Evolutionary conservation across 1,140 invertebrate genomes (phyloP), one percentile per base, ranked within the genome.

Genomic region (Mercenaria mercenaria): DNA sequence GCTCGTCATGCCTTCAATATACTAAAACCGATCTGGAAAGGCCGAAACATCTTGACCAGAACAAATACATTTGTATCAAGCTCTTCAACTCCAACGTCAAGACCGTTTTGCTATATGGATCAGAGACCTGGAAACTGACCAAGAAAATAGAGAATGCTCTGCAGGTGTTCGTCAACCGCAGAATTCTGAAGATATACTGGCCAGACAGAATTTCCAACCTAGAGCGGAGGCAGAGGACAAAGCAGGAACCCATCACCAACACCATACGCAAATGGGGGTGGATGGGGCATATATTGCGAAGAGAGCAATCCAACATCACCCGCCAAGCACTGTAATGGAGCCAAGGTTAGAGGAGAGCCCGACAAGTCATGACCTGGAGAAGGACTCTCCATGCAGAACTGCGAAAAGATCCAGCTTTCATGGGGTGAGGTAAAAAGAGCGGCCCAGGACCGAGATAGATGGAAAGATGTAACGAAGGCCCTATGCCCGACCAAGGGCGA

Each of bases 81-180:
- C 20, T 92, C 20, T 91, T 90, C 47, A 88, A 91, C 64, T 59
- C 83, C 41, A 91, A 87, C 41, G 89, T 91, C 0, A 91, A 92
- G 41, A 88, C 79, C 0, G 89, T 92, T 0, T 81, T 89, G 15
- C 67, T 91, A 8, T 92, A 92, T n/a, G n/a, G n/a, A n/a, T n/a
- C n/a, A n/a, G n/a, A n/a, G n/a, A n/a, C n/a, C n/a, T n/a, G n/a
- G n/a, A n/a, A n/a, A n/a, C n/a, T n/a, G n/a, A n/a, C n/a, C n/a
- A n/a, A n/a, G n/a, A n/a, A n/a, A n/a, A n/a, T n/a, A n/a, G n/a
- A n/a, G n/a, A n/a, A n/a, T n/a, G n/a, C n/a, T n/a, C n/a, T n/a
- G n/a, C n/a, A n/a, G n/a, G n/a, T n/a, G n/a, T n/a, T n/a, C n/a
- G n/a, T n/a, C n/a, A n/a, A n/a, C n/a, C n/a, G n/a, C n/a, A n/a